Conservation (phyloP, 1,140 invertebrate species). For the Platorchestia sp. region DNA sequence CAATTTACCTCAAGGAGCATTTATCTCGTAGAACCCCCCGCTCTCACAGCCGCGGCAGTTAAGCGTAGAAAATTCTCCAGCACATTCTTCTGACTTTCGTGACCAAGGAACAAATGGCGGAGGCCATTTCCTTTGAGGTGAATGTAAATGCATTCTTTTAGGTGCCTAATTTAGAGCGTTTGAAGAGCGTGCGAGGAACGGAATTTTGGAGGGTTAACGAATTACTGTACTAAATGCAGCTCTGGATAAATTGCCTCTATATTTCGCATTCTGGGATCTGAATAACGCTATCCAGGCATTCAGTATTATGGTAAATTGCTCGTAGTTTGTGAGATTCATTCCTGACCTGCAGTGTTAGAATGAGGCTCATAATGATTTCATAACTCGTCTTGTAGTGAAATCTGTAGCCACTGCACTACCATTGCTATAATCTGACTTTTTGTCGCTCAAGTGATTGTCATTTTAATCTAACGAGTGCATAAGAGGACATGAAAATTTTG, state of each 20-base stretch:
- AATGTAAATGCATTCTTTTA: slow-evolving; percentile 41
- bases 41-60: background rate
- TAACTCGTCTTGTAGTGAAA: background rate
- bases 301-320: background rate
- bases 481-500: too few species aligned
- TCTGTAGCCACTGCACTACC: background rate
- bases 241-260: background rate
- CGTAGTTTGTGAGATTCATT: background rate
- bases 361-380: background rate
- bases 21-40: background rate
- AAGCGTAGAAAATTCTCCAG: background rate
- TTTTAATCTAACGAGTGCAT: background rate
- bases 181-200: slow-evolving; percentile 12
- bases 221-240: slow-evolving; percentile 20
- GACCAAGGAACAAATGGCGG: background rate
- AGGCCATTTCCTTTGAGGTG: background rate
- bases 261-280: background rate
- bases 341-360: background rate
- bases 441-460: background rate
- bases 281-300: background rate
- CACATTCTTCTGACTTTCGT: background rate
- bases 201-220: slow-evolving; percentile 7
- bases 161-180: background rate
- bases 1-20: background rate
- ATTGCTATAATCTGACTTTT: background rate